phyloP scores from a whole-genome alignment of 2,888 invertebrate species.

The Holacanthella duospinosa region DNA sequence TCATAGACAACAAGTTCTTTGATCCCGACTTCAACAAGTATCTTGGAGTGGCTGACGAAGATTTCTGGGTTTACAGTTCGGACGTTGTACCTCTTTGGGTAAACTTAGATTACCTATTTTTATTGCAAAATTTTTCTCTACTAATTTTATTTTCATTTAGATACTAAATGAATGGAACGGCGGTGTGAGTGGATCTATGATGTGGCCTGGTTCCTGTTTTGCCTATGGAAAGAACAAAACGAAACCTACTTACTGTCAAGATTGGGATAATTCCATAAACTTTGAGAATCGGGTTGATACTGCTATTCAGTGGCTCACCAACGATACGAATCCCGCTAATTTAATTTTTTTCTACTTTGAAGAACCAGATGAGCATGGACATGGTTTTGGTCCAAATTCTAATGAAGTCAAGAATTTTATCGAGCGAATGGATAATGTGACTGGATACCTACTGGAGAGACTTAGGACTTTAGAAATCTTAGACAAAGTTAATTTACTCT shows the following conservation, averaged over 20 bases:
- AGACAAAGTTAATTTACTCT: constrained; percentile 52
- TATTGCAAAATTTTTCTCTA: neutral
- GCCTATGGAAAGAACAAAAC: constrained; percentile 45
- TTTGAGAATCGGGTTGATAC: constrained; percentile 48
- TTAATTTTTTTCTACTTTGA: constrained; percentile 58
- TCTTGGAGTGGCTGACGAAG: constrained; percentile 11
- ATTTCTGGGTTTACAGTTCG: constrained; percentile 29
- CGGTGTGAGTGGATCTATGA: constrained; percentile 53
- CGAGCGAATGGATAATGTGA: constrained; percentile 42
- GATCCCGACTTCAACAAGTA: constrained; percentile 43
- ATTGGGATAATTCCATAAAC: constrained; percentile 34
- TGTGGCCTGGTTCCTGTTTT: constrained; percentile 58
- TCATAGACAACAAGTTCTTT: constrained; percentile 53
- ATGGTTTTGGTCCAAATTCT: constrained; percentile 51
- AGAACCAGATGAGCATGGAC: constrained; percentile 56
- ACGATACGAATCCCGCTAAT: constrained; percentile 54
- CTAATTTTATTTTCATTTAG: constrained; percentile 41
- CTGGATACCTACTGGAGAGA: constrained; percentile 48
- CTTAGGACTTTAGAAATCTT: constrained; percentile 46
- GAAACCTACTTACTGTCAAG: constrained; percentile 43
- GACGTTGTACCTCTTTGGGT: constrained; percentile 32
- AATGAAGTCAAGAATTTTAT: constrained; percentile 39
- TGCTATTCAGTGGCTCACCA: constrained; percentile 51
- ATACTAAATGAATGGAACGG: constrained; percentile 49
- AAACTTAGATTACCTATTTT: neutral